Evolutionary conservation across 2,888 invertebrate genomes (phyloP).

Genomic region (Brachyptera putata): DNA sequence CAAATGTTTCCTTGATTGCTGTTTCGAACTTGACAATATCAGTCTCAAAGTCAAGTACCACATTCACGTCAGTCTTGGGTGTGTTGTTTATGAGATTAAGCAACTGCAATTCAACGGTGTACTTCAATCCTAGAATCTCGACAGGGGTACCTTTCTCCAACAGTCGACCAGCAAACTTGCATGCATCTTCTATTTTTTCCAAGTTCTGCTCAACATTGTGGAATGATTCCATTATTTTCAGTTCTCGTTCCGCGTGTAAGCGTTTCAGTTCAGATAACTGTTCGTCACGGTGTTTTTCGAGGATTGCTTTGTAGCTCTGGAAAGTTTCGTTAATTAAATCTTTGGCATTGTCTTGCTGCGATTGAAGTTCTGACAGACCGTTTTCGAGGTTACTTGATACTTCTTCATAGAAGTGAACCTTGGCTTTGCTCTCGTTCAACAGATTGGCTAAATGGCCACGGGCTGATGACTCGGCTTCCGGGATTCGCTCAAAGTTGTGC

Average conservation of each 20-base stretch:
- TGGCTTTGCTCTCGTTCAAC: constrained; percentile 69
- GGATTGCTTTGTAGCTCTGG: constrained; percentile 71
- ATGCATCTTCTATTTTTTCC: constrained; percentile 80
- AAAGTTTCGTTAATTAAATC: constrained; percentile 74
- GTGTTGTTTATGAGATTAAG: constrained; percentile 72
- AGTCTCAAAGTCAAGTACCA: constrained; percentile 73
- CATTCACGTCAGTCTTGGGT: constrained; percentile 75
- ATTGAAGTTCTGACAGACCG: constrained; percentile 78
- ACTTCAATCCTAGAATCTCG: constrained; percentile 79
- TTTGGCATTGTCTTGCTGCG: constrained; percentile 81
- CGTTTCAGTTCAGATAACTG: constrained; percentile 68
- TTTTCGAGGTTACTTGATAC: constrained; percentile 70
- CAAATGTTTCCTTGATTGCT: constrained; percentile 64
- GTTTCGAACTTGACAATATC: constrained; percentile 74
- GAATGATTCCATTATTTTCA: constrained; percentile 85
- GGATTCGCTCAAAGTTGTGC: constrained; percentile 78
- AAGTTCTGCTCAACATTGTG: constrained; percentile 79
- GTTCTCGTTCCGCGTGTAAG: constrained; percentile 77
- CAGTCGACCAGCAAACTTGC: constrained; percentile 76
- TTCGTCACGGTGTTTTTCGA: constrained; percentile 76
- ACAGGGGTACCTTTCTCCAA: constrained; percentile 79
- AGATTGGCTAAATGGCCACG: constrained; percentile 72
- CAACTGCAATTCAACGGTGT: constrained; percentile 72
- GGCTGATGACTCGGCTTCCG: constrained; percentile 72
- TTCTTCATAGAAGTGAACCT: constrained; percentile 71